A percentile compares a stretch with the other conserved stretches of the same genome.
Evolutionary conservation across 2,797 vertebrate species (phyloP).

Genomic region (Pipistrellus nathusii): DNA sequence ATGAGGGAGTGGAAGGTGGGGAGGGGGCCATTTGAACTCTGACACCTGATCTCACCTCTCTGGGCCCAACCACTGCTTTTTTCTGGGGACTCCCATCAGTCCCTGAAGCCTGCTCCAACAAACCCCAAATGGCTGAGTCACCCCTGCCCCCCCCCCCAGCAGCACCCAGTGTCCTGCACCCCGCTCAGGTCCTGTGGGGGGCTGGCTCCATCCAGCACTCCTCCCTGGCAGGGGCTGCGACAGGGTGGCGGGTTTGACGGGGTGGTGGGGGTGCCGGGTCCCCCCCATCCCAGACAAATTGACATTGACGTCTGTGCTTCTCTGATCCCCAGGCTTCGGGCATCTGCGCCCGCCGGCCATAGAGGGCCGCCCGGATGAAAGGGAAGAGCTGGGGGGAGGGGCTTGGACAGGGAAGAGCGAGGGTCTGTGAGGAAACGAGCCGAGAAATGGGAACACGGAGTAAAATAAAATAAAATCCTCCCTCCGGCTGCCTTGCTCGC

Average conservation of each 20-base stretch:
- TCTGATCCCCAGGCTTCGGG: conserved; percentile 72
- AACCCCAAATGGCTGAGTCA: not conserved
- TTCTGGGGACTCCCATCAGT: not conserved
- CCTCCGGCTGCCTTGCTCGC: conserved; percentile 71
- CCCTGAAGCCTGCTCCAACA: not conserved
- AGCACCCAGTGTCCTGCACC: not conserved
- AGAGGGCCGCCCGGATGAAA: conserved; percentile 62
- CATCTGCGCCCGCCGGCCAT: not conserved
- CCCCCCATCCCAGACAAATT: conserved; percentile 72
- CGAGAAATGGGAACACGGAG: conserved; percentile 81
- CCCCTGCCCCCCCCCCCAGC: not conserved
- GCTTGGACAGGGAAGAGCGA: conserved; percentile 39
- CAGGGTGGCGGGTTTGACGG: not conserved
- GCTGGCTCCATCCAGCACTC: not conserved
- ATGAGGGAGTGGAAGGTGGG: not conserved
- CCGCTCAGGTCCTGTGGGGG: not conserved
- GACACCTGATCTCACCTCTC: not conserved
- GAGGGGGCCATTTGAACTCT: not conserved
- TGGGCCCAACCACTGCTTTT: not conserved
- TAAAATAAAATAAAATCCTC: conserved; percentile 78
- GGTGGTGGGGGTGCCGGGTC: not conserved
- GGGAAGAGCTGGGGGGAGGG: conserved; percentile 5
- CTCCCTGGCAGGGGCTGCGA: not conserved
- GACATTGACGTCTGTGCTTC: conserved; percentile 67
- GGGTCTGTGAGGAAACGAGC: conserved; percentile 76